Conservation (phyloP, 2,113 vertebrate species). For the Platysteira castanea region DNA sequence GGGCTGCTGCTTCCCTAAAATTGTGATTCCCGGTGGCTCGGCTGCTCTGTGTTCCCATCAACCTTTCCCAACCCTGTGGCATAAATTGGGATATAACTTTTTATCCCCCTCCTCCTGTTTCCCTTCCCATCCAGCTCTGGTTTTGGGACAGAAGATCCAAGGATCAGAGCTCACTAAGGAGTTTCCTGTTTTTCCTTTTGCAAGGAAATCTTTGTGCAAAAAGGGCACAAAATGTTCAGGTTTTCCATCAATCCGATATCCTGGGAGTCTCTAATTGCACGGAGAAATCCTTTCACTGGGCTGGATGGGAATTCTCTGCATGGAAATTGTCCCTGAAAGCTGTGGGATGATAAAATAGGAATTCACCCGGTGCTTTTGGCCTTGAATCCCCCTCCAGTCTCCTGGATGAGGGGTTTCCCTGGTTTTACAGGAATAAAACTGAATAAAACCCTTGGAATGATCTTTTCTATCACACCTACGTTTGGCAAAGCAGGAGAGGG, state of each 20-base stretch:
- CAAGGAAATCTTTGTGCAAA: neutral
- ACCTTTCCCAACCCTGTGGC: neutral
- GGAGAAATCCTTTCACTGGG: fast-evolving
- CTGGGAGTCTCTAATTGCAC: neutral
- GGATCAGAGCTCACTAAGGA: neutral
- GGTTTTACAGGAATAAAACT: neutral
- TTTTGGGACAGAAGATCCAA: neutral
- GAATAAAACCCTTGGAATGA: neutral
- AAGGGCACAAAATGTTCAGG: fast-evolving
- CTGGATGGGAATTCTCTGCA: fast-evolving
- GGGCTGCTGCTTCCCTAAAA: neutral
- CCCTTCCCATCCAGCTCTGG: neutral
- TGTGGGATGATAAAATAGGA: neutral
- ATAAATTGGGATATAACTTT: neutral
- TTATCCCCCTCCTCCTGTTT: neutral
- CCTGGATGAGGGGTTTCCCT: neutral
- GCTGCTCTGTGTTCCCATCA: neutral
- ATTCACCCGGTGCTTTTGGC: neutral
- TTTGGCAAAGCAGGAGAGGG: neutral
- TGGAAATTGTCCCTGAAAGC: neutral
- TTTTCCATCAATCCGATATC: fast-evolving
- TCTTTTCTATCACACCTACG: neutral
- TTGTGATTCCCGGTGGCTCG: fast-evolving
- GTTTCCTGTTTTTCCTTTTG: neutral
- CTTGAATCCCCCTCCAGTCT: neutral